Conservation (phyloP, 1,140 invertebrate genomes). For the Streblospio benedicti region DNA sequence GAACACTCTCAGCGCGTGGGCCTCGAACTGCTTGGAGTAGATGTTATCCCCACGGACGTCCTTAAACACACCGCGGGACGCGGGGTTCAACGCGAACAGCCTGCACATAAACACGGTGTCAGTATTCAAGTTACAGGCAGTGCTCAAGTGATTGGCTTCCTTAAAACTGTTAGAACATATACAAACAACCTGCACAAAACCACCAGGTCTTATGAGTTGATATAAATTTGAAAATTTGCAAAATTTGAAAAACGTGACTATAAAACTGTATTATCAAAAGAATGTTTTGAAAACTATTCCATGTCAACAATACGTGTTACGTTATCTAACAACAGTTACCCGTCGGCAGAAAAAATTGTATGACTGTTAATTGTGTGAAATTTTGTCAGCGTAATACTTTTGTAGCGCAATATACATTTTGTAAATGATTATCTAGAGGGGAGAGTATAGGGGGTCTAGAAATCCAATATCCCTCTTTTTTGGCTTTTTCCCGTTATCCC, state of each 20-base stretch:
- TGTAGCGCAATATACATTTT: no score
- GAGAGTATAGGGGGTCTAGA: no score
- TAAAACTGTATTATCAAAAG: neutral
- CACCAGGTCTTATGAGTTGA: neutral
- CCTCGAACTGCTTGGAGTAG: neutral
- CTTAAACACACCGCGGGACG: neutral
- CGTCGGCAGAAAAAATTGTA: no score
- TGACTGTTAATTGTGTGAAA: no score
- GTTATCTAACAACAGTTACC: no score
- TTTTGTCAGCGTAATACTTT: no score
- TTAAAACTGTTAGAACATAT: neutral
- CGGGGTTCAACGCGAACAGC: neutral
- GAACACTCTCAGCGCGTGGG: neutral
- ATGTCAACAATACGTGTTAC: no score
- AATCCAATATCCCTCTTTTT: neutral
- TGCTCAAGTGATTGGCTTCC: neutral
- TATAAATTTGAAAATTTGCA: neutral
- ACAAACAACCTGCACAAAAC: no score
- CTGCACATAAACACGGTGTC: neutral
- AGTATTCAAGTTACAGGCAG: no score
- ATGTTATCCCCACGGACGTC: neutral
- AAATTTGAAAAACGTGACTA: neutral
- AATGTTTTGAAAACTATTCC: neutral
- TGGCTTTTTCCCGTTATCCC: neutral
- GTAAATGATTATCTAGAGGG: no score